Conservation (phyloP, 2,888 invertebrate species). For the Eupithecia tripunctaria region DNA sequence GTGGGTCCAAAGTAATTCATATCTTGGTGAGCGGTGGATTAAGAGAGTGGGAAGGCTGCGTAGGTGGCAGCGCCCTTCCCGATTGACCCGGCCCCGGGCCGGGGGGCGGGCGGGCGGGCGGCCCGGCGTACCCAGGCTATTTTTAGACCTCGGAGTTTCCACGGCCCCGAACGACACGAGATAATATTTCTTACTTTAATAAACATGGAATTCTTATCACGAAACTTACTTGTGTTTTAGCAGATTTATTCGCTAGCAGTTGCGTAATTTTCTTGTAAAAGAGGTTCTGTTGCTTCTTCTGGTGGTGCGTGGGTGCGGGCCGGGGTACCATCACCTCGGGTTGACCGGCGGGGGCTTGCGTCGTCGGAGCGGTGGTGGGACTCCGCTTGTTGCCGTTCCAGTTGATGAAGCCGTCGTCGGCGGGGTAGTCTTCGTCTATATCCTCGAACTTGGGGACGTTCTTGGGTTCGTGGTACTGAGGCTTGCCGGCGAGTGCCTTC, state of each 20-base stretch:
- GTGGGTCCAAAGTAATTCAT: not conserved
- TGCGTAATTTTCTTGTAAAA: conserved; percentile 82
- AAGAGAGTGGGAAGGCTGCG: conserved; percentile 38
- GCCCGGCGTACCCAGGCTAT: conserved; percentile 74
- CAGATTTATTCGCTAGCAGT: conserved; percentile 75
- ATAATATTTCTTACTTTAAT: conserved; percentile 42
- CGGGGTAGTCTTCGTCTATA: conserved; percentile 66
- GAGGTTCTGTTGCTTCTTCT: conserved; percentile 61
- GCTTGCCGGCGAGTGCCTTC: conserved; percentile 85
- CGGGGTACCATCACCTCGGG: conserved; percentile 87
- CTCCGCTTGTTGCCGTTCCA: conserved; percentile 82
- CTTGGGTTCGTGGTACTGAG: conserved; percentile 79
- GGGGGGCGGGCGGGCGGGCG: conserved; percentile 32
- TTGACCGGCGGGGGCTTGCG: conserved; percentile 77
- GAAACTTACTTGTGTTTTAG: conserved; percentile 84
- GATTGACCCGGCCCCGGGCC: conserved; percentile 78
- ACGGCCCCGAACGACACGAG: conserved; percentile 49
- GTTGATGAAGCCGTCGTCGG: conserved; percentile 81
- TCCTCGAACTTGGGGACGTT: conserved; percentile 75
- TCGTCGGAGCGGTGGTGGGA: conserved; percentile 65
- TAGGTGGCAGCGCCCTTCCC: conserved; percentile 53
- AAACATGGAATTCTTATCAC: conserved; percentile 37
- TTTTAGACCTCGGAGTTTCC: conserved; percentile 76
- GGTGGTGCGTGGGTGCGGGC: conserved; percentile 79
- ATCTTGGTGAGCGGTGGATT: conserved; percentile 35